Base-by-base conservation (phyloP, 1,140 invertebrate species). In the Drosophila triauraria region DNA sequence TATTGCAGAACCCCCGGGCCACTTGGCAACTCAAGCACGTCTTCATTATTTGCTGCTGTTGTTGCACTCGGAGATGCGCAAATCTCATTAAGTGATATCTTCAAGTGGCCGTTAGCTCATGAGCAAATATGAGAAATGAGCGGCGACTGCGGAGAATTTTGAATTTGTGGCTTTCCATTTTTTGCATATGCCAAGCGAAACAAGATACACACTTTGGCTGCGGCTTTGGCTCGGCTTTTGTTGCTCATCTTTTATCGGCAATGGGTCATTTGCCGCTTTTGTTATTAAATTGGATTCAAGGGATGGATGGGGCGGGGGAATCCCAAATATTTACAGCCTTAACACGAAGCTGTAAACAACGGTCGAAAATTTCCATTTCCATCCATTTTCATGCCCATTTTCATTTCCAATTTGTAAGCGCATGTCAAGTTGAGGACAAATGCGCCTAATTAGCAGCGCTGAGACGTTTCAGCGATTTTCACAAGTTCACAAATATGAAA, bases 11-110 rank as follows among this genome's bases (percentile, higher is more conserved):
- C 40, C 62, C 75, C 35, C 43, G 54, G 13, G 43, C 69, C 75
- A 85, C 85, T 88, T 90, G 85, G 81, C 85, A 88, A 86, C 84
- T 84, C 84, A 79, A 87, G 84, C 84, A 87, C 84, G 80, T 87
- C 84, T 87, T 88, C 78, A 90, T 88, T 80, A 88, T 81, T 60
- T 57, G 47, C 67, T 79, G 76, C 51, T 79, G 76, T 78, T 75
- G 84, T 85, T 90, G 85, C 85, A 90, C 68, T 82, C 48, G 71
- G 65, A 90, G 85, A 90, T 90, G 85, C 85, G 81, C 86, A 90
- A 90, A 90, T 90, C 85, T 90, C 85, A 90, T 90, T 90, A 90
- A 90, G 85, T 90, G 85, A 90, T 90, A 90, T 90, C 85, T 90
- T 90, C 86, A 90, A 90, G 85, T 90, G 85, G 67, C 85, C 85